phyloP scores from a whole-genome alignment of 2,888 invertebrate species.

The Pyrrhosoma nymphula region DNA sequence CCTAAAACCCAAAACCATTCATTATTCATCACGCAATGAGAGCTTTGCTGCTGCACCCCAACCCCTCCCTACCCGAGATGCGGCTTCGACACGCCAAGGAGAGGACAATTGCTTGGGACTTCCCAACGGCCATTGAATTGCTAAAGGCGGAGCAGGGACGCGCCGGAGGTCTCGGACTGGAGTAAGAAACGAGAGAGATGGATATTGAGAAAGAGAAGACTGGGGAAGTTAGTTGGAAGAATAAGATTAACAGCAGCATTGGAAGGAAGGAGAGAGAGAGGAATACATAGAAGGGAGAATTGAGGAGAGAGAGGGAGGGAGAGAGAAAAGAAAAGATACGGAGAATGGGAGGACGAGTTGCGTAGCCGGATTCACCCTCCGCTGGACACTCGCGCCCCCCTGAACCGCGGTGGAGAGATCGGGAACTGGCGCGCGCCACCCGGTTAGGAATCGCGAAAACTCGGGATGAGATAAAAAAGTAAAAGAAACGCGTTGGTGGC shows the following conservation, averaged over 20 bases:
- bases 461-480: background rate
- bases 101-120: constrained; percentile 54
- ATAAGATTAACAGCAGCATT: background rate
- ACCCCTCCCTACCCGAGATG: background rate
- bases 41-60: constrained; percentile 1
- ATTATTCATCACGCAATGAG: constrained; percentile 62
- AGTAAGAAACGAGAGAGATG: background rate
- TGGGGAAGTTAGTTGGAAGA: background rate
- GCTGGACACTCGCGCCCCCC: constrained; percentile 58
- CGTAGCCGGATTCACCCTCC: constrained; percentile 17
- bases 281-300: too few species aligned
- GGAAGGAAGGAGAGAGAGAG: background rate
- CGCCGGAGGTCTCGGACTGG: background rate
- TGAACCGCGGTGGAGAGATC: constrained; percentile 53
- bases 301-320: background rate
- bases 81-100: constrained; percentile 55
- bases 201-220: background rate
- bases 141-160: background rate
- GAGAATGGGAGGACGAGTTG: constrained; percentile 22
- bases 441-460: constrained; percentile 44
- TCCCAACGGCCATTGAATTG: constrained; percentile 61
- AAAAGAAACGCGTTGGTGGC: background rate
- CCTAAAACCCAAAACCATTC: constrained; percentile 58
- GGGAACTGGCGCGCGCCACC: constrained; percentile 53
- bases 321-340: background rate